Conservation (phyloP, 2,888 invertebrate genomes). For the Cybosia mesomella region DNA sequence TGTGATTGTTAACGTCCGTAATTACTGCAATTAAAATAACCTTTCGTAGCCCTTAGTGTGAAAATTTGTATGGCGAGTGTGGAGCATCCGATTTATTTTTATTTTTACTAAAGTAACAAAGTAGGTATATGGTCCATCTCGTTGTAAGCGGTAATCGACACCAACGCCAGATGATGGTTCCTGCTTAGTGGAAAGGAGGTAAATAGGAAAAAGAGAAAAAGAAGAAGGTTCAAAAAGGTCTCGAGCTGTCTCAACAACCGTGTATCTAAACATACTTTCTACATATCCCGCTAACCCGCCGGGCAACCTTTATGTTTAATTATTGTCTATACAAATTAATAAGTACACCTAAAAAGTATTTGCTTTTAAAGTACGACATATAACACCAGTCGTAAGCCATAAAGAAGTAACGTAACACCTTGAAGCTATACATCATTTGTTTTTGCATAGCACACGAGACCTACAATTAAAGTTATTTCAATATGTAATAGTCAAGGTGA, state of each 20-base stretch:
- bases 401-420: constrained; percentile 28
- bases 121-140: too few species aligned
- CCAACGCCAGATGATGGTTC: too few species aligned
- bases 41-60: constrained; percentile 36
- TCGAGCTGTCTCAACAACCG: neutral
- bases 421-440: constrained; percentile 38
- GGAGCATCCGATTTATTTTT: neutral
- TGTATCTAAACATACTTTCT: neutral
- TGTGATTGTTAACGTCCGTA: constrained; percentile 69
- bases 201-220: too few species aligned
- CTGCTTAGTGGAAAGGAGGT: too few species aligned
- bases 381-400: neutral
- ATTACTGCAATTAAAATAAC: constrained; percentile 59
- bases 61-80: constrained; percentile 26
- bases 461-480: constrained; percentile 44
- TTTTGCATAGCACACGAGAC: constrained; percentile 30
- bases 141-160: too few species aligned
- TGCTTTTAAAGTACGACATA: neutral
- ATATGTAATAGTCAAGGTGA: constrained; percentile 50
- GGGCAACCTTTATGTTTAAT: too few species aligned
- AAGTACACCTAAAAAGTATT: neutral
- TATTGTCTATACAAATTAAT: neutral
- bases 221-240: neutral
- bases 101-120: neutral
- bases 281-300: neutral